Conservation (phyloP, 2,113 vertebrate species). For the Sander lucioperca region DNA sequence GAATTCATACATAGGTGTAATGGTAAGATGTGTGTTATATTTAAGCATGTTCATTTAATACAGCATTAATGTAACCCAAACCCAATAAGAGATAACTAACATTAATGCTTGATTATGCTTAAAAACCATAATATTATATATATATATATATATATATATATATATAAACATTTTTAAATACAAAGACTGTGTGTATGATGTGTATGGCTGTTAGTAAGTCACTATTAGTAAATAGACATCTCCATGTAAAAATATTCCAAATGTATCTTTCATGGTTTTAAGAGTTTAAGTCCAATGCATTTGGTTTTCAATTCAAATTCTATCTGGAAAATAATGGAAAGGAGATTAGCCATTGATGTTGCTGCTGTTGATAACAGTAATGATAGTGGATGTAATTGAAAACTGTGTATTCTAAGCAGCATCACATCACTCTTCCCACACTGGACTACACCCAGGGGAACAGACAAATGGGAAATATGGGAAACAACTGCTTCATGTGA, state of each 20-base stretch:
- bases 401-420: slow-evolving; percentile 58
- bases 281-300: neutral
- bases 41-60: neutral
- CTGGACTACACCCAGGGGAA: slow-evolving; percentile 47
- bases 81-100: neutral
- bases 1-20: neutral
- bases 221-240: slow-evolving; percentile 26
- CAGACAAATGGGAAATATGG: slow-evolving; percentile 68
- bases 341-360: slow-evolving; percentile 62
- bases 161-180: neutral
- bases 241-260: slow-evolving; percentile 4
- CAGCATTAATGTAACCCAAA: neutral
- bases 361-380: slow-evolving; percentile 58
- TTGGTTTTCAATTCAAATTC: slow-evolving; percentile 61
- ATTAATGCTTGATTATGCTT: neutral
- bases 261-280: slow-evolving; percentile 5
- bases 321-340: slow-evolving; percentile 48
- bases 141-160: too few species aligned
- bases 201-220: neutral
- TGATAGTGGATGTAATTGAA: slow-evolving; percentile 67
- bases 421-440: slow-evolving; percentile 53
- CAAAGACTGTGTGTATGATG: neutral
- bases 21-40: neutral
- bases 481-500: slow-evolving; percentile 59
- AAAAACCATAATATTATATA: neutral